Evolutionary conservation across 2,113 vertebrate species (phyloP).

Genomic region (Taxidea taxus): DNA sequence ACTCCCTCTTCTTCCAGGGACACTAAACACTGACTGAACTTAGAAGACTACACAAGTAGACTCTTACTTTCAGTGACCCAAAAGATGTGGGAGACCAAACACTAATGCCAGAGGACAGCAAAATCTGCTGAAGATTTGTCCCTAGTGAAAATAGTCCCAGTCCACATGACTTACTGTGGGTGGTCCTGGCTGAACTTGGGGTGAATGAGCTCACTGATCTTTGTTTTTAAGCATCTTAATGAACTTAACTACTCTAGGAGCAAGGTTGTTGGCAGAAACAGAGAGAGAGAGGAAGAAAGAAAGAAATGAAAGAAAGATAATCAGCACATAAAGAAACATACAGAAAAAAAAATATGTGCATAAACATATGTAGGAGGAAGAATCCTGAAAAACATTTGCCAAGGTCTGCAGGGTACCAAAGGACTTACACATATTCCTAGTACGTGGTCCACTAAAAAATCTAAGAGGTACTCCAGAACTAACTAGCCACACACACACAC

Average conservation of each 20-base stretch:
- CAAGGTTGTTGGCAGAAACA: background rate
- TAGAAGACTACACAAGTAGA: background rate
- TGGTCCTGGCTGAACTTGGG: background rate
- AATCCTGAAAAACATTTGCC: background rate
- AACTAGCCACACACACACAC: background rate
- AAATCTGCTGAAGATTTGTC: background rate
- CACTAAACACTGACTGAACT: background rate
- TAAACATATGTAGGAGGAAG: background rate
- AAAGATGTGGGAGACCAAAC: background rate
- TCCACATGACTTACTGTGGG: background rate
- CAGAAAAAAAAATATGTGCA: background rate
- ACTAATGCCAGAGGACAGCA: background rate
- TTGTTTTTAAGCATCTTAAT: background rate
- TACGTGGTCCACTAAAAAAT: background rate
- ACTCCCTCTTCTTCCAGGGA: constrained; percentile 45
- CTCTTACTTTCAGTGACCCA: background rate
- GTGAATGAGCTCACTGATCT: background rate
- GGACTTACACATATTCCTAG: background rate
- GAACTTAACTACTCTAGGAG: background rate
- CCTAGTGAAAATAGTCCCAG: background rate
- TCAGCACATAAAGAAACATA: background rate
- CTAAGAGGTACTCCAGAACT: constrained; percentile 24
- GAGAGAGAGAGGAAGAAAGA: background rate
- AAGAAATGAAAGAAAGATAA: background rate
- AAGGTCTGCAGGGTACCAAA: background rate